Evolutionary conservation across 2,113 vertebrate species (phyloP).

Genomic region (Myrmecobius fasciatus): DNA sequence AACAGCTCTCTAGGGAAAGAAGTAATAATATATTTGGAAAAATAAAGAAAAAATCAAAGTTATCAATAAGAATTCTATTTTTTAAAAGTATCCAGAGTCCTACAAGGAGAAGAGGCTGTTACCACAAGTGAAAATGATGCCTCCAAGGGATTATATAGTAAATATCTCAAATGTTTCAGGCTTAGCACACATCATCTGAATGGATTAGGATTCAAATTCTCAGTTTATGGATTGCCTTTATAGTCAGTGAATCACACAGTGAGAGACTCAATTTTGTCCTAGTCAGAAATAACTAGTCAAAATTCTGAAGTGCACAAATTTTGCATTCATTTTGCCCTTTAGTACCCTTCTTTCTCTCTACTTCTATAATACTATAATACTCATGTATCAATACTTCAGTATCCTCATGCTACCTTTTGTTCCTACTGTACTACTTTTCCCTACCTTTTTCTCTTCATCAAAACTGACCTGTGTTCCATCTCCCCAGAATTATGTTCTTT

Average conservation of each 20-base stretch:
- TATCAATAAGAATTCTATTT: background rate
- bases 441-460: background rate
- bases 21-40: background rate
- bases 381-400: too few relatives aligned
- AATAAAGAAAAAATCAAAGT: background rate
- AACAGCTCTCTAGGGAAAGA: background rate
- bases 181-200: fast-evolving
- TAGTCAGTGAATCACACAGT: background rate
- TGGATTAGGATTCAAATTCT: background rate
- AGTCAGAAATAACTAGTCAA: background rate
- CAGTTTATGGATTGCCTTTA: background rate
- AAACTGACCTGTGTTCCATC: background rate
- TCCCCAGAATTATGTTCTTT: background rate
- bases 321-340: background rate
- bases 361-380: background rate
- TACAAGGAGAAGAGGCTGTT: background rate
- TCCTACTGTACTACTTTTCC: background rate
- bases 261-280: background rate
- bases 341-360: background rate
- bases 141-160: background rate
- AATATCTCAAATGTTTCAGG: background rate
- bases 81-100: background rate
- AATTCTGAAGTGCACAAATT: background rate
- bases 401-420: background rate
- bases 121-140: background rate